Percentiles rank a stretch among this genome's conserved stretches.
phyloP scores from a whole-genome alignment of 2,888 invertebrate genomes.

The Pocota personata region DNA sequence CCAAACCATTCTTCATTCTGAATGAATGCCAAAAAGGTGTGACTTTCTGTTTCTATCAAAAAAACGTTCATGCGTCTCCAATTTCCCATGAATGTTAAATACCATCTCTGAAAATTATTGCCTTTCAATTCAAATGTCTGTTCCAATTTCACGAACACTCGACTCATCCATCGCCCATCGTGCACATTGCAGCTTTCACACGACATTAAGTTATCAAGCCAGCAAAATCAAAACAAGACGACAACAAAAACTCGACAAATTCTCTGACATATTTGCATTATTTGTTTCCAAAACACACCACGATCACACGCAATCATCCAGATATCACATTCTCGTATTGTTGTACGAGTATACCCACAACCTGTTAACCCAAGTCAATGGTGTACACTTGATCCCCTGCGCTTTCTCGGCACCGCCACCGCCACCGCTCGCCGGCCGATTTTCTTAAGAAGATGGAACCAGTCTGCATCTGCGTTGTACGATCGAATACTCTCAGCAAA shows the following conservation, averaged over 20 bases:
- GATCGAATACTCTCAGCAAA: slow-evolving; percentile 47
- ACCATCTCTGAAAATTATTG: neutral
- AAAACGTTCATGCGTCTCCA: slow-evolving; percentile 2
- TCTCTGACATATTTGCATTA: slow-evolving; percentile 73
- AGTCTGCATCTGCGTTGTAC: slow-evolving; percentile 3
- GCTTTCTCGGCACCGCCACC: slow-evolving; percentile 39
- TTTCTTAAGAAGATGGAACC: slow-evolving; percentile 22
- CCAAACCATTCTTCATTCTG: slow-evolving; percentile 1
- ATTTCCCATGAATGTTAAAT: slow-evolving; percentile 23
- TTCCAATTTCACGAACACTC: slow-evolving; percentile 39
- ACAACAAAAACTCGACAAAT: slow-evolving; percentile 62
- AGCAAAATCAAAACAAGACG: slow-evolving; percentile 30
- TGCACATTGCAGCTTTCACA: slow-evolving; percentile 63
- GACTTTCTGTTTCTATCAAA: slow-evolving; percentile 52
- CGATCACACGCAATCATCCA: slow-evolving; percentile 70
- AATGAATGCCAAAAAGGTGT: slow-evolving; percentile 10
- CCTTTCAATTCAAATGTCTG: slow-evolving; percentile 29
- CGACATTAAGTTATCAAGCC: slow-evolving; percentile 69
- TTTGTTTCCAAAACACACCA: slow-evolving; percentile 71
- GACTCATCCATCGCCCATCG: slow-evolving; percentile 30
- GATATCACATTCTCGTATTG: slow-evolving; percentile 63
- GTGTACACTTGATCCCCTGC: slow-evolving; percentile 68
- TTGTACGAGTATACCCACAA: slow-evolving; percentile 60
- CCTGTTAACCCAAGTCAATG: slow-evolving; percentile 68
- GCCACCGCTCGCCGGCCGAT: neutral